These are phyloP conservation scores for Hippocampus guttulatus DNA, from an alignment of 2,113 vertebrate genomes.

Conservation along the genomic window DNA sequence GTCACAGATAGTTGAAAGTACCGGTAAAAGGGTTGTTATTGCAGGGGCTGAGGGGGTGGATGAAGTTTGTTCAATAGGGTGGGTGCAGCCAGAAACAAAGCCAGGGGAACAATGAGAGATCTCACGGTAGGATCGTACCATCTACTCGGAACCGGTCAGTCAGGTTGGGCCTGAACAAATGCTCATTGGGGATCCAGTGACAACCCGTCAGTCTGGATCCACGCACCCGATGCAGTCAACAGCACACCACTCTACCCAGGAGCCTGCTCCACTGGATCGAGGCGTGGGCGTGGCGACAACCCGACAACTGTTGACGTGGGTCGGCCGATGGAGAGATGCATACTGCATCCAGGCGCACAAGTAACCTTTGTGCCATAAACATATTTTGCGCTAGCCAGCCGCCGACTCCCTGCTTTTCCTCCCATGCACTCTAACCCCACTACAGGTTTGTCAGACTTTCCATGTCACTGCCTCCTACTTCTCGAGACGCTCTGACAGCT, in stretches of 20 bases:
- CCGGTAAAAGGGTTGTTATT: conserved; percentile 18
- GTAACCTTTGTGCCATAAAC: conserved; percentile 53
- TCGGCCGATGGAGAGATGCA: conserved; percentile 40
- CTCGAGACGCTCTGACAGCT: conserved; percentile 30
- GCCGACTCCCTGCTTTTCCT: conserved; percentile 28
- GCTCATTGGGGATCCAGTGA: conserved; percentile 57
- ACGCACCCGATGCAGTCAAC: conserved; percentile 41
- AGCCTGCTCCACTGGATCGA: conserved; percentile 54
- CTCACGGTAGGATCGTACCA: conserved; percentile 45
- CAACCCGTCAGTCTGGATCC: conserved; percentile 49
- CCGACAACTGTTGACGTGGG: conserved; percentile 53
- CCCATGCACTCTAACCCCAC: conserved; percentile 53
- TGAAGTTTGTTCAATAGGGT: conserved; percentile 45
- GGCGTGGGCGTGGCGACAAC: conserved; percentile 34
- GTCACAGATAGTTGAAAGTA: conserved; percentile 22
- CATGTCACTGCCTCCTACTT: conserved; percentile 21
- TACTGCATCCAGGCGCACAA: conserved; percentile 41
- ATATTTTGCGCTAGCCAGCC: conserved; percentile 30
- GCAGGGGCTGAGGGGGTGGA: conserved; percentile 36
- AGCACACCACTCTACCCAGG: conserved; percentile 32
- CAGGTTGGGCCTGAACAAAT: conserved; percentile 70
- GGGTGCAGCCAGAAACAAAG: conserved; percentile 51
- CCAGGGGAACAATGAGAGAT: conserved; percentile 59
- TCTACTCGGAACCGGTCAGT: conserved; percentile 64
- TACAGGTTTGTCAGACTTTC: conserved; percentile 57